Evolutionary conservation across 2,888 invertebrate species (phyloP), one percentile per base, ranked within the genome.

Genomic region (Eupithecia insigniata): DNA sequence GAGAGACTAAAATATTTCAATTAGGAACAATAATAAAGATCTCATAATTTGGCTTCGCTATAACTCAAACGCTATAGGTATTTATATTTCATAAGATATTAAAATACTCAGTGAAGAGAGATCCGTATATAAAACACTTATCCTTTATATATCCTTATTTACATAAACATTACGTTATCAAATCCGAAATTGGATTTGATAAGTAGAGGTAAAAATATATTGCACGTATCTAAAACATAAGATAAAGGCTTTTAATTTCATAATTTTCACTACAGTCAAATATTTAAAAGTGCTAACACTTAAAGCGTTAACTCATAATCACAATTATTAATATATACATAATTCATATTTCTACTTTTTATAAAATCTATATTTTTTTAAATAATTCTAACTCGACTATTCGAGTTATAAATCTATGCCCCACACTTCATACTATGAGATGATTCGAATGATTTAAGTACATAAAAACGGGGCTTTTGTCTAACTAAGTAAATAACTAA

Each of bases 321-420:
- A 55, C 55, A 51, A 51, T 51, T n/a, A n/a, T n/a, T 55, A 55
- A 26, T 26, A 55, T 26, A 4, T 55, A 55, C 51, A 55, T 55
- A 22, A 22, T 55, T 43, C 16, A 6, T 55, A 26, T 26, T 26
- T 10, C 22, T 51, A 51, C 46, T n/a, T 51, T 51, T 22, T 22
- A 51, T 51, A 22, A 72, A 51, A 66, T 30, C 30, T 60, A 60
- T 60, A 60, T 28, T 1, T 30, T 10, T 18, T 26, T 14, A 26
- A 12, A 1, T 55, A 4, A 51, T n/a, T 22, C 30, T 26, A 51
- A 51, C 62, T 51, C 58, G 64, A 55, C 18, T 26, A 66, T 62
- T 36, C 28, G 34, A 72, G 36, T 61, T 69, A 76, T 73, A 82
- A 86, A 87, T 83, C 86, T 87, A 87, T 86, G 85, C 86, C 86